Evolutionary conservation across 2,797 vertebrate species (phyloP).

Genomic region (Zenarchopterus dispar): DNA sequence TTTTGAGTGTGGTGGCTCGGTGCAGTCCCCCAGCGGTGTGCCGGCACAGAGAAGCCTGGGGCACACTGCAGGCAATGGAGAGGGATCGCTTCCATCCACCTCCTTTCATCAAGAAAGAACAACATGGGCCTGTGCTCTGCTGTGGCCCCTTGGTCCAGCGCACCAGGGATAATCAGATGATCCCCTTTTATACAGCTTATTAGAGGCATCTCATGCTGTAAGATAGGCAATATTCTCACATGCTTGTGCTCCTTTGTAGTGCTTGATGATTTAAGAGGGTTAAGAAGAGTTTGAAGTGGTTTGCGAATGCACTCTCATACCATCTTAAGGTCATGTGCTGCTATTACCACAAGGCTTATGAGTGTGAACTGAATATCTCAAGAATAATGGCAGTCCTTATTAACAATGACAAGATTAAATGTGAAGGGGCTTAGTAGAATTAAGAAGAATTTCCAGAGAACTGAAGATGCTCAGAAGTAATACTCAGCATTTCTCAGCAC

Average conservation of each 20-base stretch:
- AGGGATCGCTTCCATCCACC: slow-evolving; percentile 76
- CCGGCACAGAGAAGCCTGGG: slow-evolving; percentile 70
- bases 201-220: slow-evolving; percentile 76
- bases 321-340: slow-evolving; percentile 67
- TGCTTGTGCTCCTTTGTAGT: slow-evolving; percentile 70
- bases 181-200: slow-evolving; percentile 82
- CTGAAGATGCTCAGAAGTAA: slow-evolving; percentile 62
- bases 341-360: slow-evolving; percentile 48
- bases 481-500: slow-evolving; percentile 66
- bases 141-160: slow-evolving; percentile 71
- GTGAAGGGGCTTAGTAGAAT: slow-evolving; percentile 71
- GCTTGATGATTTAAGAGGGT: slow-evolving; percentile 67
- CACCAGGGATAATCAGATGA: slow-evolving; percentile 80
- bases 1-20: slow-evolving; percentile 70
- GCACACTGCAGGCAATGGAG: slow-evolving; percentile 77
- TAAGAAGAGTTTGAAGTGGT: slow-evolving; percentile 70
- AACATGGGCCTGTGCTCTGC: slow-evolving; percentile 68
- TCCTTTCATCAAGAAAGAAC: slow-evolving; percentile 82
- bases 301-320: slow-evolving; percentile 52
- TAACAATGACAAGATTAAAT: slow-evolving; percentile 79
- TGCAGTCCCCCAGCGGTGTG: slow-evolving; percentile 61
- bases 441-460: slow-evolving; percentile 69
- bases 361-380: slow-evolving; percentile 48
- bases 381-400: slow-evolving; percentile 53
- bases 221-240: slow-evolving; percentile 71